Evolutionary conservation across 2,888 invertebrate species (phyloP).

Genomic region (Hirudinaria manillensis): DNA sequence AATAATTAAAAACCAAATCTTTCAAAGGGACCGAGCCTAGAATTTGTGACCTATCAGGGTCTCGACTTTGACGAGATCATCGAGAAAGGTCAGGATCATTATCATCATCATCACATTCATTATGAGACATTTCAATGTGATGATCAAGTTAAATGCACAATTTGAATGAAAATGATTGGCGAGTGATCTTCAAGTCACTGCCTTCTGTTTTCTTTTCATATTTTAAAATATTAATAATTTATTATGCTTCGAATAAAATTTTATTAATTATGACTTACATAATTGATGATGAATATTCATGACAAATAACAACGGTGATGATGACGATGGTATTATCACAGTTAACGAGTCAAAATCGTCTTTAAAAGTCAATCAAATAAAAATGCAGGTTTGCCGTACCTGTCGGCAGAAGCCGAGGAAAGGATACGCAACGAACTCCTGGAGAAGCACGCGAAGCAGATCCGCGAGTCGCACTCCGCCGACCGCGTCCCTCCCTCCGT

Average conservation of each 20-base stretch:
- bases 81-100: neutral
- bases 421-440: neutral
- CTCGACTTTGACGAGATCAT: constrained; percentile 18
- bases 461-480: neutral
- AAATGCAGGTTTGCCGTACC: constrained; percentile 4
- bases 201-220: neutral
- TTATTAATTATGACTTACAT: neutral
- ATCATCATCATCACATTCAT: neutral
- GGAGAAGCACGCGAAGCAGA: neutral
- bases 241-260: neutral
- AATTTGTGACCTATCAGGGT: constrained; percentile 3
- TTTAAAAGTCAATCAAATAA: too few relatives aligned
- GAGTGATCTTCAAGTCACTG: neutral
- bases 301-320: too few relatives aligned
- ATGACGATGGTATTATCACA: too few relatives aligned
- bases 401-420: constrained; percentile 11
- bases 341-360: too few relatives aligned
- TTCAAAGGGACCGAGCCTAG: constrained; percentile 1
- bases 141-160: too few relatives aligned
- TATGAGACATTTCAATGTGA: neutral
- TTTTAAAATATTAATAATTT: neutral
- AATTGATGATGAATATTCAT: too few relatives aligned
- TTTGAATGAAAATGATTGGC: too few relatives aligned
- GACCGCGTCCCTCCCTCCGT: neutral
- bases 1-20: neutral